Conservation (phyloP, 2,797 vertebrate species). For the Anniella stebbinsi region DNA sequence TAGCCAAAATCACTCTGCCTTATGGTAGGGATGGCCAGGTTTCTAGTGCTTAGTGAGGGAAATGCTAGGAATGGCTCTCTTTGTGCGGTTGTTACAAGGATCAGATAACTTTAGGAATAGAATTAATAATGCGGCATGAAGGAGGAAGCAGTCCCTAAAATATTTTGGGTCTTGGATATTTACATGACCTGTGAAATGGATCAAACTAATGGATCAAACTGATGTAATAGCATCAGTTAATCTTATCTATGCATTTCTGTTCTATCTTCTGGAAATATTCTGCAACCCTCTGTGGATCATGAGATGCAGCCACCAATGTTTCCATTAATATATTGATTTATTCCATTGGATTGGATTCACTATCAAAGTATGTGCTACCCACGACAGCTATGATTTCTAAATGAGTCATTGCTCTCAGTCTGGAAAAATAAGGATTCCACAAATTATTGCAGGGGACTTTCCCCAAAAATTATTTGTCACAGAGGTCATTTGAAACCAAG, state of each 20-base stretch:
- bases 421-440: background rate
- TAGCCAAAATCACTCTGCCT: too few species aligned
- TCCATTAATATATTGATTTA: background rate
- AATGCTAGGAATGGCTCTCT: too few species aligned
- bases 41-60: too few species aligned
- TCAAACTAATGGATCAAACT: background rate
- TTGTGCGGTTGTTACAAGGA: too few species aligned
- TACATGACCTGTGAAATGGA: too few species aligned
- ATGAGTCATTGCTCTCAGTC: background rate
- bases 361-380: background rate
- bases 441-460: background rate
- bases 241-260: background rate
- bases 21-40: too few species aligned
- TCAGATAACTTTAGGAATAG: too few species aligned
- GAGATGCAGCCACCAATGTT: background rate
- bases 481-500: background rate
- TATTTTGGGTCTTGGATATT: too few species aligned
- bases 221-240: background rate
- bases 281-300: background rate
- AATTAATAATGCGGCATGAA: too few species aligned
- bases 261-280: background rate
- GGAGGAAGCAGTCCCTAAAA: too few species aligned
- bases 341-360: background rate
- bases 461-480: background rate
- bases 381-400: background rate